These are phyloP conservation scores for Rhinophrynus dorsalis DNA, from an alignment of 2,797 vertebrate species.

Conservation along the genomic window DNA sequence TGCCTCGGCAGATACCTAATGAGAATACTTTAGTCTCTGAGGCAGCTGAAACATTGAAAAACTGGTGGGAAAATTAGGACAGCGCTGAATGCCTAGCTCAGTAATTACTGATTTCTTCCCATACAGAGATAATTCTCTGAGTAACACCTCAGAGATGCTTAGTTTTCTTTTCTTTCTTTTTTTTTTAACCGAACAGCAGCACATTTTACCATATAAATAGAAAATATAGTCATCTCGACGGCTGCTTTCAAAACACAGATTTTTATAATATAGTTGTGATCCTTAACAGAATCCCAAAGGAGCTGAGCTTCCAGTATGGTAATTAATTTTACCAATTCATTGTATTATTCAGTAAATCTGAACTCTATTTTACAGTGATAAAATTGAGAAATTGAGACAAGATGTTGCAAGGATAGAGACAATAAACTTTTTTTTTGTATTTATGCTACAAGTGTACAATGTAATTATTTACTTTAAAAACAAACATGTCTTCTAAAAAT, in stretches of 20 bases:
- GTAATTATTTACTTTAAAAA: background rate
- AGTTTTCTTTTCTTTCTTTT: slow-evolving; percentile 47
- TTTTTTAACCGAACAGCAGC: slow-evolving; percentile 56
- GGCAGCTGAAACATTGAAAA: slow-evolving; percentile 72
- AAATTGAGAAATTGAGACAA: background rate
- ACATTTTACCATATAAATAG: slow-evolving; percentile 59
- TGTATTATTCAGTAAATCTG: background rate
- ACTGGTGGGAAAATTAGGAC: slow-evolving; percentile 75
- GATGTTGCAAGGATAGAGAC: background rate
- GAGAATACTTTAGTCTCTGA: slow-evolving; percentile 72
- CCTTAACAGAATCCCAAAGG: slow-evolving; percentile 61
- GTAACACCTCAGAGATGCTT: slow-evolving; percentile 68
- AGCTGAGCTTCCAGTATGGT: slow-evolving; percentile 1
- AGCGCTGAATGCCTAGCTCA: slow-evolving; percentile 67
- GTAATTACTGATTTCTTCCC: slow-evolving; percentile 71
- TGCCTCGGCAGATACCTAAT: slow-evolving; percentile 73
- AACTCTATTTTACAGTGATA: slow-evolving; percentile 25
- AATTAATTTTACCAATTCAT: slow-evolving; percentile 38
- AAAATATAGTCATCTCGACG: slow-evolving; percentile 64
- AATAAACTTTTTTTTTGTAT: background rate
- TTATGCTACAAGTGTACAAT: background rate
- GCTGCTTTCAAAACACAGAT: slow-evolving; percentile 61
- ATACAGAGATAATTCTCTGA: slow-evolving; percentile 68
- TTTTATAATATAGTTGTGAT: slow-evolving; percentile 61
- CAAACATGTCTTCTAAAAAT: background rate